phyloP scores from a whole-genome alignment of 2,888 invertebrate genomes.

The Silvanus unidentatus region DNA sequence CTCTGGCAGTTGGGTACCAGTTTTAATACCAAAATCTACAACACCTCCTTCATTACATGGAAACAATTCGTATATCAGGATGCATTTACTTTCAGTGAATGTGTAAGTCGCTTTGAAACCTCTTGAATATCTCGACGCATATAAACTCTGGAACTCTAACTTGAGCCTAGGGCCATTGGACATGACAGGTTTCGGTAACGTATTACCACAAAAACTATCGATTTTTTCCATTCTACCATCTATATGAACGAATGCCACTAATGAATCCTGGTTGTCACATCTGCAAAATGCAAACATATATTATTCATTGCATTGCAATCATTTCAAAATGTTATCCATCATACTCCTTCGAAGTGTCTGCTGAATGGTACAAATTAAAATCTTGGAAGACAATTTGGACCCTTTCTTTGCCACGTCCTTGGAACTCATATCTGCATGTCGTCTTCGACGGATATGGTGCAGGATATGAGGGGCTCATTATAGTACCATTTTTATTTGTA shows the following conservation, averaged over 20 bases:
- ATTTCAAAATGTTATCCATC: neutral
- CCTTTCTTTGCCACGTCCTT: constrained; percentile 76
- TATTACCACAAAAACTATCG: constrained; percentile 79
- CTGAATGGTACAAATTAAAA: constrained; percentile 69
- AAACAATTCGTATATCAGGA: neutral
- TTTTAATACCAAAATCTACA: constrained; percentile 81
- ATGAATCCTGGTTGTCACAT: constrained; percentile 71
- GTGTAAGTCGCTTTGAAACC: constrained; percentile 86
- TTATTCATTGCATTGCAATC: no score
- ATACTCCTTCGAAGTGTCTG: constrained; percentile 60
- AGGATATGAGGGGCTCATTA: constrained; percentile 82
- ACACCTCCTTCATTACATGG: constrained; percentile 22
- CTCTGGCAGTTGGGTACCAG: constrained; percentile 69
- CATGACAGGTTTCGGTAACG: constrained; percentile 84
- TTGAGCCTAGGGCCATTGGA: constrained; percentile 83
- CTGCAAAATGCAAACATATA: constrained; percentile 43
- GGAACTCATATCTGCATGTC: constrained; percentile 85
- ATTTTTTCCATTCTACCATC: constrained; percentile 80
- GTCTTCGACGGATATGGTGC: constrained; percentile 72
- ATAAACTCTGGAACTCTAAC: constrained; percentile 76
- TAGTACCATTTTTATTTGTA: constrained; percentile 72
- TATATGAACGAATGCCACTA: constrained; percentile 75
- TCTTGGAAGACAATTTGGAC: constrained; percentile 81
- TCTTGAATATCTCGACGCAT: constrained; percentile 70
- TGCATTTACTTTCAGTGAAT: constrained; percentile 74